Base-by-base conservation (phyloP, 2,113 vertebrate species). In the Phyllostomus discolor region DNA sequence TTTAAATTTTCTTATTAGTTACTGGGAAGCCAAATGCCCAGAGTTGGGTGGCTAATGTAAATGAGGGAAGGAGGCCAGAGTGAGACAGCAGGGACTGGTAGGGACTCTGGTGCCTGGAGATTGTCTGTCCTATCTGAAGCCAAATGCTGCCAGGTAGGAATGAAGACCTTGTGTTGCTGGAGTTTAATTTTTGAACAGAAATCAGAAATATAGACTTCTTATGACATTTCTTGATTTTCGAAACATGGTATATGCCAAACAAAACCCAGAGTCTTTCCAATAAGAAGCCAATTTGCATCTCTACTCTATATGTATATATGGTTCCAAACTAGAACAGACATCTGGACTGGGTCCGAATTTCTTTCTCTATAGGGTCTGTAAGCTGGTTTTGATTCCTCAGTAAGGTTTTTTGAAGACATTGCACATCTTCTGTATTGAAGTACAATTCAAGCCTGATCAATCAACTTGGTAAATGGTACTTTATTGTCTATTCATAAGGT, bases 191-290 rank as follows among this genome's bases (percentile, higher is more conserved):
- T 73, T 50, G 10, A 80, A 94, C 26, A 91, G 57, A 88, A 95
- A 69, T 52, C 41, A 66, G 22, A 94, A 50, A 91, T 48, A 17
- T 4, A 95, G 43, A n/a, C 33, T 59, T 88, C 59, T 85, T 46
- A 59, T 80, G 52, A 48, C 57, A 95, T 43, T 35, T 82, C 59
- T 81, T 83, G 8, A 92, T 75, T 92, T 96, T 84, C 73, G 41
- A 85, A 79, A 67, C 41, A 79, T 2, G n/a, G 33, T 66, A 64
- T 92, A 93, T 95, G 69, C 90, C 81, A 90, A 93, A 91, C 35
- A 52, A 85, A 95, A 75, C 5, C 31, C 20, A 28, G 69, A 80
- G 20, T 80, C 72, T 64, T 80, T 91, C 83, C 7, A 17, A 95
- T 5, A 54, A 64, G 72, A 75, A 93, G 83, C 19, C 46, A 62